Evolutionary conservation across 2,888 invertebrate genomes (phyloP).

Genomic region (Cordilura impudica): DNA sequence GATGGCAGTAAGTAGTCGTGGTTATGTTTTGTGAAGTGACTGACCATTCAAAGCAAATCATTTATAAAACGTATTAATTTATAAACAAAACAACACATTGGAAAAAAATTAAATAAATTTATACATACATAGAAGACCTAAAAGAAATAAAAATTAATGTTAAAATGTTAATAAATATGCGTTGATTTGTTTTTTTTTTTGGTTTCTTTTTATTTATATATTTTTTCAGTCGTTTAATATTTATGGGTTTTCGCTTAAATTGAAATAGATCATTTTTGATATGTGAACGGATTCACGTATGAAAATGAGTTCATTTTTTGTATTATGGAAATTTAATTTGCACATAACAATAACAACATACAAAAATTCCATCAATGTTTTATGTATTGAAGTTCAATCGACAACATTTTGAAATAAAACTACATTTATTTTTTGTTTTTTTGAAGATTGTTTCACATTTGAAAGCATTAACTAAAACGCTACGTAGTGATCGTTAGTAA

Average conservation of each 20-base stretch:
- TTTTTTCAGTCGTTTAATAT: conserved; percentile 37
- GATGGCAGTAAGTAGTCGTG: conserved; percentile 16
- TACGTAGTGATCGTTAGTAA: too few species aligned
- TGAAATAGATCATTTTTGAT: conserved; percentile 55
- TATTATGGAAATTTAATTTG: conserved; percentile 30
- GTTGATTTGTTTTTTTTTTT: conserved; percentile 30
- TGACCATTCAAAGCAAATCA: conserved; percentile 31
- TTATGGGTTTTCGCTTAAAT: conserved; percentile 41
- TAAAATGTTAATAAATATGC: conserved; percentile 51
- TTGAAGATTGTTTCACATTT: too few species aligned
- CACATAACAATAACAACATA: background rate
- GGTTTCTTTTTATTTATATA: conserved; percentile 2
- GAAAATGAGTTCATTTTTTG: conserved; percentile 40
- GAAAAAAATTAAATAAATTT: conserved; percentile 15
- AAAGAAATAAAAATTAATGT: conserved; percentile 11
- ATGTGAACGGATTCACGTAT: conserved; percentile 52
- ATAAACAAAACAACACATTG: conserved; percentile 25
- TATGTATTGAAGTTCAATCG: too few species aligned
- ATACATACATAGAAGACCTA: background rate
- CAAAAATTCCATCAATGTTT: background rate
- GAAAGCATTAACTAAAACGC: too few species aligned
- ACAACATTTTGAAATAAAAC: too few species aligned
- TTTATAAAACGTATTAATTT: conserved; percentile 55
- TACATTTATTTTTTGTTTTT: too few species aligned
- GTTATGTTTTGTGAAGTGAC: background rate